Base-by-base conservation (phyloP, 53 echinoderm and acorn worm species). In the Patiria pectinifera region DNA sequence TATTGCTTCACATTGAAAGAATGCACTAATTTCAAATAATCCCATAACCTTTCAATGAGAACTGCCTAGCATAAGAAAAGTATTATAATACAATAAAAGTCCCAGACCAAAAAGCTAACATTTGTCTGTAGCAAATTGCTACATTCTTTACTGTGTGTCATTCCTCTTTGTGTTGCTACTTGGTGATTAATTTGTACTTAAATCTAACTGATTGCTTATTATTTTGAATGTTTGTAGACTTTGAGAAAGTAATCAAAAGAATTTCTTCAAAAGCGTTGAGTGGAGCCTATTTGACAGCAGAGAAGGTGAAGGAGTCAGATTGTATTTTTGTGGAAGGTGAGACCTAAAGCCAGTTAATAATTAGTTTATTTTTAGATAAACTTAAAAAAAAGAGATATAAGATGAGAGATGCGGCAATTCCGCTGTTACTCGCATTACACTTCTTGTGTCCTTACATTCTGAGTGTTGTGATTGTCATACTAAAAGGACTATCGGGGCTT, bases 301-400 rank as follows among this genome's bases (percentile, higher is more conserved):
- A 83, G 35, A 35, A 11, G 47, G 91, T 94, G 16, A 49, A 86
- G 59, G 69, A 85, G 43, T 58, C 91, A 45, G 91, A 94, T 53
- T 91, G 91, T 59, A 91, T 94, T 24, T 22, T 94, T 7, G 91
- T 94, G 4, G 23, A 85, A 91, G 85, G 78, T 70, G 21, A 91
- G 60, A 62, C n/a, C 6, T 79, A 9, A 25, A n/a, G 44, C 11
- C 76, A 76, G 25, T 76, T 3, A 45, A 16, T 43, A 25, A 76
- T 5, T 26, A n/a, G 19, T 9, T 18, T 79, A 79, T 79, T 46
- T 76, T 76, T 12, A 22, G 15, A 74, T 11, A 7, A 74, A 13
- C 24, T 21, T 35, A 35, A 35, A 35, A 35, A 35, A 35, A 74
- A 22, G 21, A 24, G 74, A 22, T 21, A 74, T 74, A 7, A 74